A percentile compares a stretch with the other conserved stretches of the same genome.
phyloP scores from a whole-genome alignment of 2,113 vertebrate species.

The Rhineura floridana region DNA sequence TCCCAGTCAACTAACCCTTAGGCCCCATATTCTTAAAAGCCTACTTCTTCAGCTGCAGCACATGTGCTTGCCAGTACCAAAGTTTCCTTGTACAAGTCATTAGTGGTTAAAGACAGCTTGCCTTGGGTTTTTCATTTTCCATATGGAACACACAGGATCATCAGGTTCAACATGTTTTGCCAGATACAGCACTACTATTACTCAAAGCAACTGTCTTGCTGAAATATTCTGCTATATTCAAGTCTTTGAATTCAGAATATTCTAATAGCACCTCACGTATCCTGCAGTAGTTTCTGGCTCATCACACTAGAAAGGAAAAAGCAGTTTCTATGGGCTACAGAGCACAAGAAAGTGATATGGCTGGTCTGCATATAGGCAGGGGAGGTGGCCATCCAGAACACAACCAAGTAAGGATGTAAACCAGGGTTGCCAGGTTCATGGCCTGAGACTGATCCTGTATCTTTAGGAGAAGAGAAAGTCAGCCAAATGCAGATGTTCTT shows the following conservation, averaged over 20 bases:
- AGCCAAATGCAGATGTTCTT: too few relatives aligned
- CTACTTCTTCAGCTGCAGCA: constrained; percentile 36
- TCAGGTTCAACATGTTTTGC: neutral
- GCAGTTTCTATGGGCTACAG: too few relatives aligned
- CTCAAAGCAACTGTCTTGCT: neutral
- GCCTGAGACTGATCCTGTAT: too few relatives aligned
- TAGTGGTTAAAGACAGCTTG: constrained; percentile 35
- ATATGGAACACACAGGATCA: constrained; percentile 16
- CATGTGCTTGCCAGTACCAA: constrained; percentile 35
- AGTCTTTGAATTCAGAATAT: constrained; percentile 1
- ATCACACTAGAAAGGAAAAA: neutral
- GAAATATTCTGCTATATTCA: neutral
- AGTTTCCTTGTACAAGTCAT: constrained; percentile 26
- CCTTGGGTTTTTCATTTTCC: neutral
- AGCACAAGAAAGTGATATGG: neutral
- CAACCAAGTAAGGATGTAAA: neutral
- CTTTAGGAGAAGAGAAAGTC: too few relatives aligned
- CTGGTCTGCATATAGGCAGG: neutral
- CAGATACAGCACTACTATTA: neutral
- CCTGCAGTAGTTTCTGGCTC: neutral
- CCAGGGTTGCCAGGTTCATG: too few relatives aligned
- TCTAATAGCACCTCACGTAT: neutral
- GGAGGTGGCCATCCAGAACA: too few relatives aligned
- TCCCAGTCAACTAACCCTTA: neutral
- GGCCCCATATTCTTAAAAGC: constrained; percentile 32